These are phyloP conservation scores for Tetramorium alpestre DNA, from an alignment of 1,140 invertebrate genomes.

Conservation along the genomic window DNA sequence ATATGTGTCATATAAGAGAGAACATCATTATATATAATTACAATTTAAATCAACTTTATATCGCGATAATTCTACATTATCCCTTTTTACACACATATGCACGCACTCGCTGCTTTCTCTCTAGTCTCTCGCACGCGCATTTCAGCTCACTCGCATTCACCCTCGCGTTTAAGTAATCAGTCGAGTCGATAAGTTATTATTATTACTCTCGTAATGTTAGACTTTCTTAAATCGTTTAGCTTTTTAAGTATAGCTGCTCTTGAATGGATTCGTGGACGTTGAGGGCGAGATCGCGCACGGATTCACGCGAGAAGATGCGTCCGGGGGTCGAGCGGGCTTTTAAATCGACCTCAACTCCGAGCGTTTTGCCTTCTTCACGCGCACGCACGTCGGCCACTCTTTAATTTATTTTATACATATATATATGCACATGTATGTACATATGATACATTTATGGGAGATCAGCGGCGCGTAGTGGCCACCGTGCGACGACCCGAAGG, in stretches of 20 bases:
- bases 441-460: slow-evolving; percentile 75
- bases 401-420: slow-evolving; percentile 62
- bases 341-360: slow-evolving; percentile 59
- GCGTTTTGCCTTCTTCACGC: slow-evolving; percentile 51
- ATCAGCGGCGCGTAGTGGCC: slow-evolving; percentile 74
- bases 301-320: slow-evolving; percentile 67
- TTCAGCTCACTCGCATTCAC: not conserved
- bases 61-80: slow-evolving; percentile 47
- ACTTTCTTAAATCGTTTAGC: slow-evolving; percentile 67
- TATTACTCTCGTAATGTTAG: slow-evolving; percentile 59
- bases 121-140: not conserved
- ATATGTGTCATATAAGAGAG: slow-evolving; percentile 36
- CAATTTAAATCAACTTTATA: slow-evolving; percentile 66
- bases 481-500: slow-evolving; percentile 65
- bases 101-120: not conserved
- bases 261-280: slow-evolving; percentile 65
- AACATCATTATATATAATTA: slow-evolving; percentile 64
- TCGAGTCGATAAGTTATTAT: slow-evolving; percentile 71
- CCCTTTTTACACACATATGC: slow-evolving; percentile 15
- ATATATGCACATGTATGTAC: slow-evolving; percentile 48
- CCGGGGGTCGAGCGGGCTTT: slow-evolving; percentile 57
- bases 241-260: slow-evolving; percentile 74
- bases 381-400: slow-evolving; percentile 67
- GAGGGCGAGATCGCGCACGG: slow-evolving; percentile 70
- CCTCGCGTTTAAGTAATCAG: slow-evolving; percentile 67